phyloP scores from a whole-genome alignment of 2,888 invertebrate species.

The Anticlea derivata region DNA sequence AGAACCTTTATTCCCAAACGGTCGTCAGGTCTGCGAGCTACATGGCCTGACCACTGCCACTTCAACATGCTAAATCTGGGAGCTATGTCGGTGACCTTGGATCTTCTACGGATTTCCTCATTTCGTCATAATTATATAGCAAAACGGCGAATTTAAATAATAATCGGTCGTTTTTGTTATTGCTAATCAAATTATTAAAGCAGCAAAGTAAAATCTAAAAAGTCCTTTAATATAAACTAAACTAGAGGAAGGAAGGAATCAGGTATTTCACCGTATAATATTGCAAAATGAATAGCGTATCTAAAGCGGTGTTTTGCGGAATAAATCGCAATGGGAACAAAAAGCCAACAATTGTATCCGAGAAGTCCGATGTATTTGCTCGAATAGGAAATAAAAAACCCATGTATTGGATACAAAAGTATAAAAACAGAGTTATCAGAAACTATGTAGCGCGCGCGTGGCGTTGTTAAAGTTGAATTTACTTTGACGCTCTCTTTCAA shows the following conservation, averaged over 20 bases:
- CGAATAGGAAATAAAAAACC: conserved; percentile 17
- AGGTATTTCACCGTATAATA: neutral
- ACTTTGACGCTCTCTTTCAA: conserved; percentile 42
- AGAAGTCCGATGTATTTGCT: conserved; percentile 7
- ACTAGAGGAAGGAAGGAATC: neutral
- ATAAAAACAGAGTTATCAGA: conserved; percentile 32
- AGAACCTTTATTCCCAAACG: too few relatives aligned
- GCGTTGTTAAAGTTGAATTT: conserved; percentile 51
- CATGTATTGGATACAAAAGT: conserved; percentile 30
- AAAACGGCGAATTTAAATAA: too few relatives aligned
- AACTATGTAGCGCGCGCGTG: conserved; percentile 39
- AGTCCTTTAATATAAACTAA: too few relatives aligned
- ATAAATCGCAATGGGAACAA: conserved; percentile 9
- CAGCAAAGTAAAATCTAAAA: too few relatives aligned
- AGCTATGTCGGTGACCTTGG: too few relatives aligned
- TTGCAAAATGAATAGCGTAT: conserved; percentile 1
- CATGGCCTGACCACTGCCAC: too few relatives aligned
- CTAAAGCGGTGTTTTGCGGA: neutral
- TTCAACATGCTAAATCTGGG: too few relatives aligned
- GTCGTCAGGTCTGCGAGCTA: too few relatives aligned
- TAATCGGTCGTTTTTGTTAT: too few relatives aligned
- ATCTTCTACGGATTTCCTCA: too few relatives aligned
- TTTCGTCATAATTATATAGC: too few relatives aligned
- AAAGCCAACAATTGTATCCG: neutral
- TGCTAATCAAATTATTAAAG: too few relatives aligned